Evolutionary conservation across 2,797 vertebrate species (phyloP), one percentile per base, ranked within the genome.

Genomic region (Takifugu rubripes): DNA sequence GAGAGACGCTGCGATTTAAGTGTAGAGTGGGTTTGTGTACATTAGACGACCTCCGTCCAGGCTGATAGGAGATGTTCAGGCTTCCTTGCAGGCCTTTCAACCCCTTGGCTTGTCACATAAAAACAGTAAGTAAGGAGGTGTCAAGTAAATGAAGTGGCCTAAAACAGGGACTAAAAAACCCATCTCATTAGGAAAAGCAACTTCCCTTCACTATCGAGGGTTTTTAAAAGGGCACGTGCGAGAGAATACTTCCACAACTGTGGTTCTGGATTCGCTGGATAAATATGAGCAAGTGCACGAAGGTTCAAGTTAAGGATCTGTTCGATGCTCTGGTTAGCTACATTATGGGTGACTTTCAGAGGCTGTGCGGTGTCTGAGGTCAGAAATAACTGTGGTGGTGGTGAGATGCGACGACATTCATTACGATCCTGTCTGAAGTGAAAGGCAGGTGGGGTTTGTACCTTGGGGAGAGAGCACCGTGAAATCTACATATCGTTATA

Each of bases 291-390:
- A 3, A 51, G 64, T 65, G 66, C 52, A 61, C 52, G 1, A 55
- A 56, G 63, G 47, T 79, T 84, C 55, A 73, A 69, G 77, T 74
- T 72, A 75, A 78, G 77, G 64, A 77, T 70, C 56, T 59, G 74
- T 63, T 58, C 75, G 74, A 70, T 73, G 66, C 75, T 67, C 51
- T 60, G 49, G 48, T 48, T 76, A 70, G 70, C 57, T 68, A 67
- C 57, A 59, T 40, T 40, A 46, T 21, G 44, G 48, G 71, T 75
- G 64, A 63, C 66, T 60, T 74, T 80, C 80, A 81, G 78, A 84
- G 76, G 75, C 75, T 83, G 62, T 74, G 70, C 49, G 80, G 83
- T 85, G 80, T 82, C 77, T 74, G 78, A 78, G 74, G 74, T 83
- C 75, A 74, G 49, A 66, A 63, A 48, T 78, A 62, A 71, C 33